Evolutionary conservation across 2,888 invertebrate genomes (phyloP).

Genomic region (Phortica okadai): DNA sequence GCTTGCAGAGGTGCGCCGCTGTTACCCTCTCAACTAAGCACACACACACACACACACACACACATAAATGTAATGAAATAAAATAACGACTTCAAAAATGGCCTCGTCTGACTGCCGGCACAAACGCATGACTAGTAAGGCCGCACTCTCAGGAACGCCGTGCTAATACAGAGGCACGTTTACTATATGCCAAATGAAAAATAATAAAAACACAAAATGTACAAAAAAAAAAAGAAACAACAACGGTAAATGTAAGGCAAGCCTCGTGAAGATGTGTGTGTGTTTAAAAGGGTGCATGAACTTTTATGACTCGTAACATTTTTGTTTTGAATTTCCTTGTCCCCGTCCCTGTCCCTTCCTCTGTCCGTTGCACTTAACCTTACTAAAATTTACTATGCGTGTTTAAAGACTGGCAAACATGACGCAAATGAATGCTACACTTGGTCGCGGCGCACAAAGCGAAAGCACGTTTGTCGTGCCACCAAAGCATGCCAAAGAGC

Average conservation of each 20-base stretch:
- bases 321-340: constrained; percentile 23
- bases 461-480: too few relatives aligned
- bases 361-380: not conserved
- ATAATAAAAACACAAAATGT: constrained; percentile 1
- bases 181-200: constrained; percentile 34
- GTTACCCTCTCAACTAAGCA: not conserved
- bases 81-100: constrained; percentile 46
- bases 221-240: constrained; percentile 41
- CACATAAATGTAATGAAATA: constrained; percentile 51
- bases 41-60: constrained; percentile 22
- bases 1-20: constrained; percentile 19
- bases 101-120: not conserved
- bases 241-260: not conserved
- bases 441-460: too few relatives aligned
- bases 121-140: constrained; percentile 4
- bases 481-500: too few relatives aligned
- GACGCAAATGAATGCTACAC: too few relatives aligned
- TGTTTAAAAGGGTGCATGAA: constrained; percentile 46
- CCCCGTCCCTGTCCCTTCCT: not conserved
- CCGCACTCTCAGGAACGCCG: not conserved
- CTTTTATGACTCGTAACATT: constrained; percentile 44
- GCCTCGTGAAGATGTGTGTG: not conserved
- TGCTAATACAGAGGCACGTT: not conserved
- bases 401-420: not conserved
- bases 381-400: not conserved